Conservation (phyloP, 2,888 invertebrate species). For the Tetramorium bicarinatum region DNA sequence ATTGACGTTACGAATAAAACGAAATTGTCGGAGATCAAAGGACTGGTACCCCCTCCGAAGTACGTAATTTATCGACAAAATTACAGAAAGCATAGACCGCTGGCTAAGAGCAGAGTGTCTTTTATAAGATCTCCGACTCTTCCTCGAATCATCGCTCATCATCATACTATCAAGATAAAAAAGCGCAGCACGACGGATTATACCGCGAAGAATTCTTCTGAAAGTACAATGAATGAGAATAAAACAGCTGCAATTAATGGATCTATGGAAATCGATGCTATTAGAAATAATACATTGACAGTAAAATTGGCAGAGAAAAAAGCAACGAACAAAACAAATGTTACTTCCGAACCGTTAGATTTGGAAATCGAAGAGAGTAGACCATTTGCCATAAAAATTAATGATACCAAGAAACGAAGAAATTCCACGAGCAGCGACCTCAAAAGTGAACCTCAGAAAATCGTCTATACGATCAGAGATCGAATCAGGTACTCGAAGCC, state of each 20-base stretch:
- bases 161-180: conserved; percentile 59
- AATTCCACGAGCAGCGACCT: conserved; percentile 7
- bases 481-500: conserved; percentile 75
- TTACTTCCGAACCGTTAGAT: not conserved
- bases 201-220: not conserved
- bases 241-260: conserved; percentile 2
- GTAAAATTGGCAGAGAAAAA: not conserved
- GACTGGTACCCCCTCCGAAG: conserved; percentile 52
- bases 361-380: conserved; percentile 37
- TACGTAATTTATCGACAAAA: not conserved
- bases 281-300: not conserved
- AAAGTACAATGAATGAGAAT: not conserved
- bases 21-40: conserved; percentile 42
- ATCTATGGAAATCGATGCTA: not conserved
- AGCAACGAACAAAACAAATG: not conserved
- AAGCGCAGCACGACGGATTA: conserved; percentile 53
- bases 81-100: conserved; percentile 32
- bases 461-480: conserved; percentile 75
- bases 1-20: not conserved
- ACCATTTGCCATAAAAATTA: not conserved
- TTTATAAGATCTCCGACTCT: not conserved
- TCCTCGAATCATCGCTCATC: conserved; percentile 42
- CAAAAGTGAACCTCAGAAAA: conserved; percentile 54
- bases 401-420: conserved; percentile 7
- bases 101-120: conserved; percentile 31